These are phyloP conservation scores for Phaonia tiefii DNA, from an alignment of 2,888 invertebrate genomes.

Conservation along the genomic window DNA sequence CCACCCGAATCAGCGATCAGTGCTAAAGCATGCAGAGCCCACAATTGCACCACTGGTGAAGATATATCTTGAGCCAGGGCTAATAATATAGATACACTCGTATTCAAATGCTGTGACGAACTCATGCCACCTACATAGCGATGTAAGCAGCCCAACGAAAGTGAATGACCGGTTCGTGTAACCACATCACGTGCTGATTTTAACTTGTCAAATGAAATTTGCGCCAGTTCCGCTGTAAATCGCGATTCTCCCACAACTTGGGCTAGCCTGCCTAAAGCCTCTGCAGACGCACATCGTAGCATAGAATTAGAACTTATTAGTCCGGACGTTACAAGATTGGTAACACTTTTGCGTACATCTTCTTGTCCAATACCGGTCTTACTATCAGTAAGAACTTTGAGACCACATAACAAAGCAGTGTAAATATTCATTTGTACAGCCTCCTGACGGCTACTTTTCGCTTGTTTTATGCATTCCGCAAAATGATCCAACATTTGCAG, in stretches of 20 bases:
- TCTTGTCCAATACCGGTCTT: slow-evolving; percentile 93
- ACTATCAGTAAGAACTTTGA: slow-evolving; percentile 92
- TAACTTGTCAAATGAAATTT: slow-evolving; percentile 92
- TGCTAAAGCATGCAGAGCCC: slow-evolving; percentile 97
- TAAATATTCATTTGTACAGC: slow-evolving; percentile 98
- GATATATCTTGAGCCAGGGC: slow-evolving; percentile 96
- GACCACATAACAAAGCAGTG: slow-evolving; percentile 93
- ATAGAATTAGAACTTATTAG: slow-evolving; percentile 88
- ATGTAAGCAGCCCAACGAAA: slow-evolving; percentile 97
- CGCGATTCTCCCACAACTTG: slow-evolving; percentile 93
- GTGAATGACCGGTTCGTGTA: slow-evolving; percentile 91
- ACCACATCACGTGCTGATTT: slow-evolving; percentile 93
- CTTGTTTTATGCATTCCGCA: slow-evolving; percentile 95
- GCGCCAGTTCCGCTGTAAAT: slow-evolving; percentile 94
- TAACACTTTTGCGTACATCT: slow-evolving; percentile 92
- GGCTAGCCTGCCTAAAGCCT: slow-evolving; percentile 95
- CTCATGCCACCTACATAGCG: slow-evolving; percentile 97
- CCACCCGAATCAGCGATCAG: slow-evolving; percentile 98
- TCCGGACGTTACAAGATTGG: slow-evolving; percentile 89
- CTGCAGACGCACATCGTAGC: slow-evolving; percentile 96
- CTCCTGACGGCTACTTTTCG: slow-evolving; percentile 95
- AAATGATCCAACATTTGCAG: slow-evolving; percentile 99
- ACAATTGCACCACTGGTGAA: slow-evolving; percentile 97
- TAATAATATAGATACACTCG: slow-evolving; percentile 95
- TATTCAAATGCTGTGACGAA: slow-evolving; percentile 95